Evolutionary conservation across 2,113 vertebrate species (phyloP), one percentile per base, ranked within the genome.

Genomic region (Galemys pyrenaicus): DNA sequence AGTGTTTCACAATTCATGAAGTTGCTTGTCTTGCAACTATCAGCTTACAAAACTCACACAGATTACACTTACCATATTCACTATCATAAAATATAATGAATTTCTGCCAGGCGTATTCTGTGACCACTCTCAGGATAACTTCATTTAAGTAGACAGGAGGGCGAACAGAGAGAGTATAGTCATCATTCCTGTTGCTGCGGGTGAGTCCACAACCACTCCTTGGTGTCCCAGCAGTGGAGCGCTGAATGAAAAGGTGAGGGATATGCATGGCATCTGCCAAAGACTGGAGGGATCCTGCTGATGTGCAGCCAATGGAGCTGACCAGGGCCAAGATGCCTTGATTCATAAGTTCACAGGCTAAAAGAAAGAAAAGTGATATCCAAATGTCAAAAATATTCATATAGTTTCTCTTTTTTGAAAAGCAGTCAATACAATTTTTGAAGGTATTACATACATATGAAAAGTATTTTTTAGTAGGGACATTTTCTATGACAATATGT

Each of bases 321-420:
- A 99, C 99, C 39, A 99, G 98, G 67, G 99, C 99, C 97, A 99
- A 97, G 97, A 99, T 99, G 75, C 99, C 99, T 92, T 99, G 99
- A 98, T 99, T 99, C 99, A 99, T 99, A 96, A 99, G 98, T 97
- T 99, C 99, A 89, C 99, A 99, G 58, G 99, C 99, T 99, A 98
- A 3, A 98, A 97, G 93, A 85, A 96, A 98, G 62, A 71, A 98
- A 56, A 98, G 70, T 0, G 0, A 95, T 11, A 91, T 0, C 4
- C 0, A 7, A 65, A 60, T 41, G 95, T 96, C 92, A 96, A 37
- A 73, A 64, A 15, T 0, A 0, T 11, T 91, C 86, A 30, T 35
- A 12, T 64, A 68, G 1, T 62, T 95, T 22, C 28, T 28, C 28
- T 28, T 67, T 64, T 56, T 39, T n/a, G 26, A 85, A 64, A 12